Evolutionary conservation across 2,888 invertebrate genomes (phyloP), one percentile per base, ranked within the genome.

Genomic region (Erebia ligea): DNA sequence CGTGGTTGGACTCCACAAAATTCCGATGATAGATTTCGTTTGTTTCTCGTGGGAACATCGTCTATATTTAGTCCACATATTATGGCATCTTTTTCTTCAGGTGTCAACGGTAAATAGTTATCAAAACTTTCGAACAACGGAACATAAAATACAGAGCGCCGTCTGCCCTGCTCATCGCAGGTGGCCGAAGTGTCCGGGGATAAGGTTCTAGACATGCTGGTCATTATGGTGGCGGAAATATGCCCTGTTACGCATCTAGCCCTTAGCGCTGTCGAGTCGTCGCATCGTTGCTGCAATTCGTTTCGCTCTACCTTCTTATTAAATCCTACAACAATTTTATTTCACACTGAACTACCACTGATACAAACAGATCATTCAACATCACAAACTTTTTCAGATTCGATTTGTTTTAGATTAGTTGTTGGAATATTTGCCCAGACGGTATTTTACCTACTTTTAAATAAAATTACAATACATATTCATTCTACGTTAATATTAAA

Each of bases 61-160:
- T 86, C 84, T 74, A 85, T 75, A 65, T 83, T 81, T 77, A 85
- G 84, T 11, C 92, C 91, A 40, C 88, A 86, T 81, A 93, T 84
- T 57, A 93, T 59, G 76, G 93, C 93, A 76, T 92, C 91, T 73
- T 88, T 91, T 83, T 93, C 92, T 81, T 91, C 90, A 68, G 87
- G 83, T 40, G 92, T 89, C 69, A 95, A 90, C 40, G 94, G 95
- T 63, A 94, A 89, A 80, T 94, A 94, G 82, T 94, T 94, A 67
- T 92, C 93, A 77, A 94, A 94, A 79, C 94, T 95, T 76, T 95
- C 94, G 72, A 95, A 95, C 77, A 96, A 90, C 76, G 96, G 95
- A 76, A 96, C 96, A 88, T 96, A 96, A 88, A 96, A 96, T 76
- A 96, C 96, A 64, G 96, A 96, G 75, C 96, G 94, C 73, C 96